Evolutionary conservation across 2,797 vertebrate species (phyloP).

Genomic region (Pterois miles): DNA sequence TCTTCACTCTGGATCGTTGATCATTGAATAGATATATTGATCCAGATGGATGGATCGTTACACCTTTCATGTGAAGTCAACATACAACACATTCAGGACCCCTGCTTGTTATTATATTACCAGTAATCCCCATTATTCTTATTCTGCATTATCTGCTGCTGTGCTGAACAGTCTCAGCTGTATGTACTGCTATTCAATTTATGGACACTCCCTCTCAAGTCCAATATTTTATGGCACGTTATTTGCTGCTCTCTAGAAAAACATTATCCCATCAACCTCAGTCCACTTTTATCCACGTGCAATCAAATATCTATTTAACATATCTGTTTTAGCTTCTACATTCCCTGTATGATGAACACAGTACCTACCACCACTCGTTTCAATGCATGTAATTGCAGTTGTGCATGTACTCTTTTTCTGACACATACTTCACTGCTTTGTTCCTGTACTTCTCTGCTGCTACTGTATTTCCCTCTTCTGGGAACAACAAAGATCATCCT

Average conservation of each 20-base stretch:
- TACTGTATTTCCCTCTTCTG: background rate
- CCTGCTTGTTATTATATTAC: background rate
- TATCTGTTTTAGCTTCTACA: background rate
- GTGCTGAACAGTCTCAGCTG: background rate
- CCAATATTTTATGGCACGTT: background rate
- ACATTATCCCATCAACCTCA: background rate
- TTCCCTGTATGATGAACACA: background rate
- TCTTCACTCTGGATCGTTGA: too few relatives aligned
- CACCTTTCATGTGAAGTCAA: background rate
- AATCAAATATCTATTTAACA: background rate
- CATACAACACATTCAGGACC: background rate
- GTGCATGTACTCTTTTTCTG: background rate
- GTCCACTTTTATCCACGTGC: background rate
- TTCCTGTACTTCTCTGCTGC: background rate
- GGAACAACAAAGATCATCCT: background rate
- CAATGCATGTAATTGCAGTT: background rate
- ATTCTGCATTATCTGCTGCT: background rate
- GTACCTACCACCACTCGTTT: background rate
- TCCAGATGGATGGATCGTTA: too few relatives aligned
- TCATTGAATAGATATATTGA: too few relatives aligned
- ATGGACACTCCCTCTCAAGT: background rate
- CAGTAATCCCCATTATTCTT: background rate
- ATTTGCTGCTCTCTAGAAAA: background rate
- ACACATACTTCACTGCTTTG: background rate
- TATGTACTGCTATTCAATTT: background rate